Percentiles rank a stretch among this genome's conserved stretches.
phyloP scores from a whole-genome alignment of 2,888 invertebrate genomes.

The Trachelus troglodyta region DNA sequence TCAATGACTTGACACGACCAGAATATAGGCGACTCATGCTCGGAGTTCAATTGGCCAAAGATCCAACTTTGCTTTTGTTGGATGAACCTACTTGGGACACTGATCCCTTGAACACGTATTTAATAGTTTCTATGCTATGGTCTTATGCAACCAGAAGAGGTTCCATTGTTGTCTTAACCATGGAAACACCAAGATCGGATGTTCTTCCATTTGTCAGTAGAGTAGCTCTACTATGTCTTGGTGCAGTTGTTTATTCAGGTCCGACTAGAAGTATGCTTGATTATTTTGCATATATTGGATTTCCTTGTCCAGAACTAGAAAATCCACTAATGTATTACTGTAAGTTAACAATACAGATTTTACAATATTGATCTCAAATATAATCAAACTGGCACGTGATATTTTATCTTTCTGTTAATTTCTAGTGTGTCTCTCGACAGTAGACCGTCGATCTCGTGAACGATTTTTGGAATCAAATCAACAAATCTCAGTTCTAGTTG shows the following conservation, averaged over 20 bases:
- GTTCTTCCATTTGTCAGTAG: constrained; percentile 95
- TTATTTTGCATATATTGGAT: constrained; percentile 95
- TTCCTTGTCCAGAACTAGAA: constrained; percentile 95
- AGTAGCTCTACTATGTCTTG: constrained; percentile 89
- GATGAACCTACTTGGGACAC: constrained; percentile 96
- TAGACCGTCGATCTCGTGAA: constrained; percentile 86
- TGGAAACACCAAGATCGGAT: constrained; percentile 94
- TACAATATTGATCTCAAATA: neutral
- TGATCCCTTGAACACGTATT: constrained; percentile 94
- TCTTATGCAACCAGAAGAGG: constrained; percentile 91
- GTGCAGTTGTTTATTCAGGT: constrained; percentile 92
- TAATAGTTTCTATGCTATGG: constrained; percentile 93
- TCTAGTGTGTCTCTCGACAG: constrained; percentile 81
- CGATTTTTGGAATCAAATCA: constrained; percentile 93
- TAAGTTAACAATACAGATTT: constrained; percentile 68
- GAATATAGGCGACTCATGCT: constrained; percentile 91
- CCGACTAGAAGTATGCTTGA: constrained; percentile 92
- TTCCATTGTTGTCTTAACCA: constrained; percentile 88
- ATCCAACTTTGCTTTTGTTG: constrained; percentile 88
- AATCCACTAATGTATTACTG: constrained; percentile 98
- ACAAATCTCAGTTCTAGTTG: constrained; percentile 91
- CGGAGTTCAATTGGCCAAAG: constrained; percentile 91
- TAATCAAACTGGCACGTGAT: neutral
- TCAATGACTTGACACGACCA: constrained; percentile 86
- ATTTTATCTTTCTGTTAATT: constrained; percentile 20